These are phyloP conservation scores for Apostichopus leukothele DNA, from an alignment of 53 echinoderm and acorn worm species.

Conservation along the genomic window DNA sequence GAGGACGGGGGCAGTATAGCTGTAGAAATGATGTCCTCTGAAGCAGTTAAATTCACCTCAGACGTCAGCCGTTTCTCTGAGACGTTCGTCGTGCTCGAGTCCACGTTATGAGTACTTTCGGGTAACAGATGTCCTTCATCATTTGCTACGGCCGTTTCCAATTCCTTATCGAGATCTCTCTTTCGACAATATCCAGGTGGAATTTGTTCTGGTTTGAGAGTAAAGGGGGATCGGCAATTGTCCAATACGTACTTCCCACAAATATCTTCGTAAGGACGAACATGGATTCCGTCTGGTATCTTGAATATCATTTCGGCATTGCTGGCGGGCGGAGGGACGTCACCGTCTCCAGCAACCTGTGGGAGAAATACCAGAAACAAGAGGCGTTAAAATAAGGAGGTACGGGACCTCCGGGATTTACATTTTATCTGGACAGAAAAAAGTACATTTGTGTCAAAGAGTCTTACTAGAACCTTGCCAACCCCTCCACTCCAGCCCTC, in stretches of 20 bases:
- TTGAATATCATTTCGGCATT: constrained; percentile 22
- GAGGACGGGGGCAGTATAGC: background rate
- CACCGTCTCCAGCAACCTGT: background rate
- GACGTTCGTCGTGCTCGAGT: background rate
- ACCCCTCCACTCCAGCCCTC: too few relatives aligned
- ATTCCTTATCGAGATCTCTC: constrained; percentile 3
- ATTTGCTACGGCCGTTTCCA: constrained; percentile 36
- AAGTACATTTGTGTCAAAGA: too few relatives aligned
- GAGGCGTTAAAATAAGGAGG: too few relatives aligned
- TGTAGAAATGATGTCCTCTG: background rate
- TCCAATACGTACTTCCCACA: constrained; percentile 77
- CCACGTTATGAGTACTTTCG: background rate
- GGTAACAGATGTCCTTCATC: background rate
- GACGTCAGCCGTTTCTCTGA: background rate
- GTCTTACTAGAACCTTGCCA: too few relatives aligned
- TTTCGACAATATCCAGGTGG: constrained; percentile 17
- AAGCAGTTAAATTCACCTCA: background rate
- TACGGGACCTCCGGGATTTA: too few relatives aligned
- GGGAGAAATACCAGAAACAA: background rate
- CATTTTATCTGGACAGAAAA: too few relatives aligned
- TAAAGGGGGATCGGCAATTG: constrained; percentile 70
- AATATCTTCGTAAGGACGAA: constrained; percentile 72
- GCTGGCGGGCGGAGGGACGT: background rate
- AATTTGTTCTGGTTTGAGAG: constrained; percentile 55
- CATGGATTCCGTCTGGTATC: constrained; percentile 52